Base-by-base conservation (phyloP, 2,797 vertebrate genomes). In the Enteromius thamalakanensis region DNA sequence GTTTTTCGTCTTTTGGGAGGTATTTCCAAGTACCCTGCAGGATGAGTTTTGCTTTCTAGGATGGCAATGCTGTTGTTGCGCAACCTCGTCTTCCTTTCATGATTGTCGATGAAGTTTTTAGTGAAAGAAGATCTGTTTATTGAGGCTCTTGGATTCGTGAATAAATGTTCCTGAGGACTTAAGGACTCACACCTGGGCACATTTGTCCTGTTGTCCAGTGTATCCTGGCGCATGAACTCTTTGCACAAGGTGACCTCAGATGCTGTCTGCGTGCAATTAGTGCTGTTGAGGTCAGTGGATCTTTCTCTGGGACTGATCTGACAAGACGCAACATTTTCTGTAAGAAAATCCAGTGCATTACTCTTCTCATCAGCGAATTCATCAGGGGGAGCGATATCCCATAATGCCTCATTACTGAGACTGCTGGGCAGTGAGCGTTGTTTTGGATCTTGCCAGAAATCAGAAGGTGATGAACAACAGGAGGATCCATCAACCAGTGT, bases 1-100 rank as follows among this genome's bases (percentile, higher is more conserved):
- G 94, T 95, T 77, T 94, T 95, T 9, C 94, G 93, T 87, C 95
- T 93, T 85, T 89, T 89, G 83, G 81, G 81, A 71, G 90, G 93
- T 49, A 86, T 82, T 10, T 88, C 84, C 3, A 6, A 42, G 47
- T 85, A 75, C 23, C 80, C 76, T 14, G 88, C 65, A 0, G 76
- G 77, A 84, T 84, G 88, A 3, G 60, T 49, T 80, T 86, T 91
- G 86, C 90, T 90, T 83, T 92, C 90, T 12, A 92, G 82, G 11
- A 91, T 88, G 15, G 86, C 86, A 1, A 91, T 90, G 71, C 89
- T 95, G 83, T 91, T 94, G 84, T 93, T 94, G 83, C 89, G 91
- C 74, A 92, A 89, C 90, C 89, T 91, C 6, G 80, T 84, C 19
- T 85, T 88, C 51, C 87, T 76, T 67, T 89, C 90, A 7, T 88